Evolutionary conservation across 1,140 invertebrate species (phyloP), one percentile per base, ranked within the genome.

Genomic region (Hypsibius dujardini): DNA sequence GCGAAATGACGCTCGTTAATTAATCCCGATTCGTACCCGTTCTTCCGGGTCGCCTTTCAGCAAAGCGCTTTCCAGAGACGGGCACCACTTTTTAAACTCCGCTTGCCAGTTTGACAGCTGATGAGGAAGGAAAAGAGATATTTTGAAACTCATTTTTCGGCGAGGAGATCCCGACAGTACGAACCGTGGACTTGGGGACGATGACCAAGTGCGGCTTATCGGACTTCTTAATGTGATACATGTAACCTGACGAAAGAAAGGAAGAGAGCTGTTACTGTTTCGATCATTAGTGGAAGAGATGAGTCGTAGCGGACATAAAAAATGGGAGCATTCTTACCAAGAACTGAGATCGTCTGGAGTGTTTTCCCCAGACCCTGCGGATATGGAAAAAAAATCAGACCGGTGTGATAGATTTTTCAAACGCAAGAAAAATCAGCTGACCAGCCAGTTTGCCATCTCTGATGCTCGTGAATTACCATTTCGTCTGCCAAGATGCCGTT

Each of bases 331-430:
- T n/a, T 7, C 50, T 56, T n/a, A 56, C 50, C 62, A 42, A 67
- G 7, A 67, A 67, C 7, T 3, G 62, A 7, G 42, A 67, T 67
- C 12, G 62, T 67, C 76, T 86, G 85, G 1, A 86, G 76, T 2
- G 85, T 86, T 79, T 86, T 86, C 15, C 85, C 85, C 1, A 86
- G 78, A 50, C 85, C 85, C 85, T 67, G 42, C 3, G 3, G 45
- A 42, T 3, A 67, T n/a, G n/a, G n/a, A n/a, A 14, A 14, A 67
- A 42, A 42, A 67, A 67, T 56, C 7, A 56, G n/a, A 56, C 50
- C 50, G n/a, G 7, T 56, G 50, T n/a, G 50, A 67, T 42, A 3
- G 7, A 67, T 7, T 7, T 3, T 14, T 3, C 7, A 14, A 67
- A 67, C 12, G 7, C 62, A 14, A 67, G 42, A 67, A 67, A 14